Evolutionary conservation across 2,888 invertebrate genomes (phyloP), one percentile per base, ranked within the genome.

Genomic region (Cybosia mesomella): DNA sequence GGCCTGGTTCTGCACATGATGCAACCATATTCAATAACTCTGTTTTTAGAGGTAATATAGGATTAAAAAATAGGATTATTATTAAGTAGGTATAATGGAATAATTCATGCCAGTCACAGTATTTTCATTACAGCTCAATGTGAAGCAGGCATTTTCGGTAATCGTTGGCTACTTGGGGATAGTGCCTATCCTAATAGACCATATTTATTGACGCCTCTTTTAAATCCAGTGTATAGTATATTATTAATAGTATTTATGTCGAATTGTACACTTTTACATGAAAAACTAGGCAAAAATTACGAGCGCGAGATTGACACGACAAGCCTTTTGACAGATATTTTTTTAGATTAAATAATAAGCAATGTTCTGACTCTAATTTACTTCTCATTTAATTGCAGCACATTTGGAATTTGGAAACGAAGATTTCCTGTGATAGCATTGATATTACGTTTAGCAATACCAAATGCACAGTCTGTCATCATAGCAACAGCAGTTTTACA

Each of bases 321-420:
- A n/a, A n/a, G n/a, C 4, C n/a, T 21, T 39, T 22, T 15, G 39
- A 11, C 3, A 36, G 21, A 21, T 21, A 36, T 2, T 36, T 11
- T 69, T 53, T 61, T 21, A 54, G 22, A n/a, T n/a, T n/a, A n/a
- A n/a, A n/a, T n/a, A n/a, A n/a, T n/a, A n/a, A n/a, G n/a, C n/a
- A n/a, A n/a, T n/a, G n/a, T n/a, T n/a, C n/a, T n/a, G n/a, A n/a
- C n/a, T n/a, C n/a, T n/a, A n/a, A n/a, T n/a, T n/a, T n/a, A n/a
- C n/a, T n/a, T n/a, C n/a, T n/a, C n/a, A n/a, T n/a, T n/a, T n/a
- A n/a, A n/a, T 64, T 58, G 57, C 43, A 69, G 58, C 28, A 28
- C 15, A 21, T 63, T 70, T 49, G 62, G 61, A 22, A 34, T 59
- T 34, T 66, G 64, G 58, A 67, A 64, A 49, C 24, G 64, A 2